These are phyloP conservation scores for Blastobasis lacticolella DNA, from an alignment of 2,888 invertebrate genomes.

Conservation along the genomic window DNA sequence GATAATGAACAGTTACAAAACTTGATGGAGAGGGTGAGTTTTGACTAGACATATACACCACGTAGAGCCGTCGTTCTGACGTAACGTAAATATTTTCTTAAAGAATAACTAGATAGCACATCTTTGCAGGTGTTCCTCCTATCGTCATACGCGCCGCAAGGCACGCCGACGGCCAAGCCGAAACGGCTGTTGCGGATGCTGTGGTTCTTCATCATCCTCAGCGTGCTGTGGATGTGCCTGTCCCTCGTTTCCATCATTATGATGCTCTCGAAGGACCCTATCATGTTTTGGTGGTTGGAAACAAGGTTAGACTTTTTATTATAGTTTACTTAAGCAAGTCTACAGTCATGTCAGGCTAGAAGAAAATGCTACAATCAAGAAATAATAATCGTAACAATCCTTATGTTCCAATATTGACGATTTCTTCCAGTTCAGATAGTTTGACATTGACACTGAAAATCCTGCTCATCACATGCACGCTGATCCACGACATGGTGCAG, in stretches of 20 bases:
- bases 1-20: constrained; percentile 89
- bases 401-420: background rate
- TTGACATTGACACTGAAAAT: constrained; percentile 70
- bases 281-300: constrained; percentile 79
- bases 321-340: background rate
- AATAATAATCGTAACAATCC: background rate
- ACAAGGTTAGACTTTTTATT: constrained; percentile 50
- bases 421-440: constrained; percentile 59
- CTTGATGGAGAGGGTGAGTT: constrained; percentile 83
- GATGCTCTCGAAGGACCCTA: constrained; percentile 76
- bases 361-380: background rate
- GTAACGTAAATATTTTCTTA: background rate
- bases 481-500: constrained; percentile 87
- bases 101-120: background rate
- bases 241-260: constrained; percentile 78
- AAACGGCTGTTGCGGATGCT: constrained; percentile 79
- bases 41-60: background rate
- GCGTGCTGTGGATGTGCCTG: constrained; percentile 80
- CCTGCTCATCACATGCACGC: constrained; percentile 78
- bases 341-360: background rate
- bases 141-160: constrained; percentile 80
- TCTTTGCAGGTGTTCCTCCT: constrained; percentile 78
- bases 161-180: constrained; percentile 75
- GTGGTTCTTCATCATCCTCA: constrained; percentile 82
- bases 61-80: too few relatives aligned